Percentiles rank a stretch among this genome's conserved stretches.
phyloP scores from a whole-genome alignment of 2,797 vertebrate species.

The Phalloptychus januarius region DNA sequence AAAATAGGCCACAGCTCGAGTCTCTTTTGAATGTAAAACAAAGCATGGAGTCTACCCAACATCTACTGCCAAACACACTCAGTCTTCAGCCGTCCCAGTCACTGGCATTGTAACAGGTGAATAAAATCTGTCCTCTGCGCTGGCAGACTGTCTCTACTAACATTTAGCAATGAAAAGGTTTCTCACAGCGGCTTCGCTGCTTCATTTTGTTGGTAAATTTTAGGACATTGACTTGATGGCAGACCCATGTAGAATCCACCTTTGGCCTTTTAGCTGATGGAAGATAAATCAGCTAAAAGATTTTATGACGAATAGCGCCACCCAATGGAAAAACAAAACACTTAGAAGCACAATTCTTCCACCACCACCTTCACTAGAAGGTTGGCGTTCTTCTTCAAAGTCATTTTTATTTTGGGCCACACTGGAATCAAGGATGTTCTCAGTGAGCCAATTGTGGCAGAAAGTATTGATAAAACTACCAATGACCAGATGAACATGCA shows the following conservation, averaged over 20 bases:
- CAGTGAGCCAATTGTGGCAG: no score
- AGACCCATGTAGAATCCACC: background rate
- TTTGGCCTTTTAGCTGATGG: background rate
- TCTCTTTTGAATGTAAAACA: background rate
- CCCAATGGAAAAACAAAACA: no score
- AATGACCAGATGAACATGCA: no score
- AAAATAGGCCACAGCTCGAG: background rate
- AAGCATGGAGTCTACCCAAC: background rate
- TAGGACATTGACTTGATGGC: background rate
- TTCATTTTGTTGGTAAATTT: background rate
- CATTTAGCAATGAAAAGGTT: background rate
- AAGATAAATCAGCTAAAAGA: background rate
- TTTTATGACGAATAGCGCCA: background rate
- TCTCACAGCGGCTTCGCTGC: background rate
- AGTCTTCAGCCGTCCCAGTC: background rate
- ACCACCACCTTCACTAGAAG: no score
- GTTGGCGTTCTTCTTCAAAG: no score
- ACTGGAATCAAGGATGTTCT: no score
- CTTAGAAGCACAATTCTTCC: no score
- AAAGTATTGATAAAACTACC: no score
- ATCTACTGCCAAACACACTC: background rate
- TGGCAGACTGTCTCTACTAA: background rate
- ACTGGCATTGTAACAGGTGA: background rate
- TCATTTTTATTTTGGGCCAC: no score
- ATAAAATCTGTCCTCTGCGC: background rate